Base-by-base conservation (phyloP, 2,113 vertebrate species). In the Speoplatyrhinus poulsoni region DNA sequence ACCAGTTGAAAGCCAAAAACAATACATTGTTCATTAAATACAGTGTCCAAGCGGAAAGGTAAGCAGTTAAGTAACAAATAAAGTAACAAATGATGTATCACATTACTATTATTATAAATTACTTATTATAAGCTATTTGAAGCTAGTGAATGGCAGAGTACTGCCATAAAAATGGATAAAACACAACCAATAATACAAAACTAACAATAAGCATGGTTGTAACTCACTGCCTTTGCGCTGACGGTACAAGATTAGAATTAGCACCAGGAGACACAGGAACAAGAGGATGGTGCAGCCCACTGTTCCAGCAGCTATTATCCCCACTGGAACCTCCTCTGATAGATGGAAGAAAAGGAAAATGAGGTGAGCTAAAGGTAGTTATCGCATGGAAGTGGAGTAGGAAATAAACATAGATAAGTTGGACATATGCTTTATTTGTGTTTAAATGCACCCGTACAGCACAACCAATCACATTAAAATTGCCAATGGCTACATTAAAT, bases 211-310 rank as follows among this genome's bases (percentile, higher is more conserved):
- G 16, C 15, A 48, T 57, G 65, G 59, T 53, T 46, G 26, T 33
- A 68, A 95, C 96, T 97, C 92, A 98, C 97, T 99, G 87, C 96
- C 96, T 96, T 98, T 98, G 75, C 96, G 94, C 16, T 96, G 95
- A n/a, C 95, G 90, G 84, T 98, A 99, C 12, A 99, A 94, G 87
- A 97, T 93, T 58, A 96, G 94, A 63, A 92, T 87, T 3, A 99
- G 83, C 0, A 91, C 90, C 1, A 93, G 82, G 33, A 97, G 92
- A 84, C 91, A 93, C 86, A 93, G 77, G 83, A 94, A 83, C 47
- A 99, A 73, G 19, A 98, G 79, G 83, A 96, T 92, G 67, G 94
- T 93, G 0, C 94, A 92, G 0, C 93, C 93, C 1, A 98, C 95
- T 1, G 95, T 98, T 70, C 92, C 92, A 0, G 91, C 95, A 0